Conservation (phyloP, 2,113 vertebrate species). For the Chaetorhynchus papuensis region DNA sequence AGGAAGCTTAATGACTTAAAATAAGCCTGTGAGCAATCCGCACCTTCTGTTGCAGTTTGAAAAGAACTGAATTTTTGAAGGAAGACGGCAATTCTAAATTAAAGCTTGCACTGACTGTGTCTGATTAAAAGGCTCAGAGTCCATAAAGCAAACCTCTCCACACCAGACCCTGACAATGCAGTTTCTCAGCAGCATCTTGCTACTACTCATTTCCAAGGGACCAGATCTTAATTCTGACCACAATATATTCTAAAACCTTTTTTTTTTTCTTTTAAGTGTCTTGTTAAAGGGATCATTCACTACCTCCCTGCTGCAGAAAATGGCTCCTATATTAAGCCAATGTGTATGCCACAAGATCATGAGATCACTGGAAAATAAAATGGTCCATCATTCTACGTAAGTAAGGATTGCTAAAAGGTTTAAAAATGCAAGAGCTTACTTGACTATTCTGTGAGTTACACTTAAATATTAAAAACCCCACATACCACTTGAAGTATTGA, state of each 20-base stretch:
- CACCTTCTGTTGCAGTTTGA: conserved; percentile 1
- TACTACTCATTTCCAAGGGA: not conserved
- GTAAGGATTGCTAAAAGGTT: not conserved
- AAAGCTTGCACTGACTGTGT: not conserved
- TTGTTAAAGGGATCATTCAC: not conserved
- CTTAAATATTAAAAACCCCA: not conserved
- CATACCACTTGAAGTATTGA: not conserved
- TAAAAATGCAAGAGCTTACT: not conserved
- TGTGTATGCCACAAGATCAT: not conserved
- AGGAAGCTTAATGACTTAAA: conserved; percentile 32
- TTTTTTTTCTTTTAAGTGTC: not conserved
- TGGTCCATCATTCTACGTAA: not conserved
- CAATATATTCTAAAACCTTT: not conserved
- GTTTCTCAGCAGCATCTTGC: not conserved
- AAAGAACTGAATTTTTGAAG: not conserved
- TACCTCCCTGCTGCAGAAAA: not conserved
- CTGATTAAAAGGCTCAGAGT: not conserved
- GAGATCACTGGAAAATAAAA: not conserved
- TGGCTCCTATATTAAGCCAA: not conserved
- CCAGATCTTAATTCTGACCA: not conserved
- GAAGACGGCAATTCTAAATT: conserved; percentile 20
- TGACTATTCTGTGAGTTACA: not conserved
- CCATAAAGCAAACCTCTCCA: not conserved
- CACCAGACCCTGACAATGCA: not conserved
- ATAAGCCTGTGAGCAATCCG: conserved; percentile 21